Base-by-base conservation (phyloP, 2,113 vertebrate genomes). In the Guaruba guarouba region DNA sequence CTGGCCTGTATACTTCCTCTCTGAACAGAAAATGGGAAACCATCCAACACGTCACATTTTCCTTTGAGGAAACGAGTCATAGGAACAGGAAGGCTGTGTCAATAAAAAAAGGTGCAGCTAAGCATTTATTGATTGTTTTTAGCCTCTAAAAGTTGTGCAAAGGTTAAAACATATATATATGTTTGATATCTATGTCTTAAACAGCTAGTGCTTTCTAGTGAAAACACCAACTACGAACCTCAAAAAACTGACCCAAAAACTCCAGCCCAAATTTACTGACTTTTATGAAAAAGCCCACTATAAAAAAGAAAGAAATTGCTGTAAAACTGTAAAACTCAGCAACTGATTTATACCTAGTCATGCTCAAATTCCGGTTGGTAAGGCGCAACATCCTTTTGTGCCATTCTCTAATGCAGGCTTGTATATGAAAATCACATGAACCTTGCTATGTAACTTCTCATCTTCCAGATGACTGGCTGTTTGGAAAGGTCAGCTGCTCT, bases 1-100 rank as follows among this genome's bases (percentile, higher is more conserved):
- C 93, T 97, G 93, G 84, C 86, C 78, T 94, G 48, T 77, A 77
- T 81, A 85, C 92, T 98, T 98, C 98, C 97, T 97, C 76, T 97
- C 95, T 93, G 91, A 97, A 95, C 64, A 98, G 97, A 97, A 97
- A 96, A 97, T 96, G 97, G 97, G 98, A 98, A 97, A 97, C 95
- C 80, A 93, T 97, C 97, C 97, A 98, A 95, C 87, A 96, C 16
- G 77, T 97, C 97, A 97, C 89, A 96, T 97, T 98, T 98, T 98
- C 98, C 98, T 97, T 92, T 96, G 88, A 96, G 96, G 98, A 98
- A 98, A 97, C 88, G 84, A 96, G 95, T 96, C 96, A 97, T 46
- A 97, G 96, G 94, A 97, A 97, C 97, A 98, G 97, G 98, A 98
- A 98, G 82, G 57, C 94, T 96, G 94, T 97, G 97, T 97, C 97